A percentile compares a stretch with the other conserved stretches of the same genome.
phyloP scores from a whole-genome alignment of 1,140 invertebrate species.

The Drosophila truncata region DNA sequence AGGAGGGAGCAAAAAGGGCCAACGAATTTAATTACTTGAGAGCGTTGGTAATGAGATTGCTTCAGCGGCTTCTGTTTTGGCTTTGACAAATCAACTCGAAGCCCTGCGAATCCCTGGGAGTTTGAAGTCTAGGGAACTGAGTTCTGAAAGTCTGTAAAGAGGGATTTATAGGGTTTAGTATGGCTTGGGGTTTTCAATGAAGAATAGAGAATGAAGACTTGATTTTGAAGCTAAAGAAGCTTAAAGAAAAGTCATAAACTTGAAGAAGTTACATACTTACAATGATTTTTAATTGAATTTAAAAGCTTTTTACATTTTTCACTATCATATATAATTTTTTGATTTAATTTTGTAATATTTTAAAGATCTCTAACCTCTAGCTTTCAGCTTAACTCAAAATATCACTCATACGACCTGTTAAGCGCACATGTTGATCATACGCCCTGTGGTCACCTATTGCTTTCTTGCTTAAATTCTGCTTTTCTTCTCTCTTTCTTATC shows the following conservation, averaged over 20 bases:
- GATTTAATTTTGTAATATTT: background rate
- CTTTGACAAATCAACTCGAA: background rate
- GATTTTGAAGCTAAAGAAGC: background rate
- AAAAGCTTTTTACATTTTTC: no score
- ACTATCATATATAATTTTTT: background rate
- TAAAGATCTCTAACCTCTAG: background rate
- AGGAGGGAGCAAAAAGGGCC: background rate
- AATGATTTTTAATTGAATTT: background rate
- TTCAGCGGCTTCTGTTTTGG: constrained; percentile 7
- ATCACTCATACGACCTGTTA: background rate
- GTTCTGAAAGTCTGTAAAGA: no score
- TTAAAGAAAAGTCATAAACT: background rate
- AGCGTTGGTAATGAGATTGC: constrained; percentile 46
- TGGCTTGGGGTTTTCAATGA: background rate
- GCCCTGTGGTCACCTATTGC: background rate
- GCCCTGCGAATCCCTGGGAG: background rate
- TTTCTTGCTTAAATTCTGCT: no score
- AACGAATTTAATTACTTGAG: constrained; percentile 38
- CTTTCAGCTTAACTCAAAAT: background rate
- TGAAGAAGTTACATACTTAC: background rate
- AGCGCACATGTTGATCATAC: background rate
- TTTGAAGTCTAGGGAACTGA: background rate
- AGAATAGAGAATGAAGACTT: background rate
- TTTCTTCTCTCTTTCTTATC: no score
- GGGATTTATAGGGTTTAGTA: background rate